These are phyloP conservation scores for Pantherophis alleghaniensis DNA, from an alignment of 2,797 vertebrate genomes.

Conservation along the genomic window DNA sequence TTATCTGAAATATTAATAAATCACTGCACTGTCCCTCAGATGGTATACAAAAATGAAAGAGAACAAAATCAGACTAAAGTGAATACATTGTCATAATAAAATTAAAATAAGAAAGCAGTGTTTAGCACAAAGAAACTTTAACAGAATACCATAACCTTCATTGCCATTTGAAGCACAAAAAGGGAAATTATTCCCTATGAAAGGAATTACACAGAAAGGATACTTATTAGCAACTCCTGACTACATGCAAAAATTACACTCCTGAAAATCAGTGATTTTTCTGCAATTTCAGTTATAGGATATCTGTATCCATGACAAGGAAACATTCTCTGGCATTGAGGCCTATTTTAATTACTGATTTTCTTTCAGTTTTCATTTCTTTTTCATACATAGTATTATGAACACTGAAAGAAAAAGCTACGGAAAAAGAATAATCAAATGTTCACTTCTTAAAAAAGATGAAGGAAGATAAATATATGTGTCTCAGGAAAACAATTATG, in stretches of 20 bases:
- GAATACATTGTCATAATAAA: not conserved
- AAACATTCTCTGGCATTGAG: not conserved
- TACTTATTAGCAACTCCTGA: not conserved
- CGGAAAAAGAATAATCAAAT: not conserved
- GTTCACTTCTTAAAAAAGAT: not conserved
- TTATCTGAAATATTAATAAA: not conserved
- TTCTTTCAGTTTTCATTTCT: not conserved
- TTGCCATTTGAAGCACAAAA: not conserved
- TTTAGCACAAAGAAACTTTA: not conserved
- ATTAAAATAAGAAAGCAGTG: not conserved
- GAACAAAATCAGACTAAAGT: not conserved
- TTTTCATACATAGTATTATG: not conserved
- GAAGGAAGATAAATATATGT: not conserved
- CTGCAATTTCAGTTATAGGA: not conserved
- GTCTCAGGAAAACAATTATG: not conserved
- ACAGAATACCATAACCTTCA: not conserved
- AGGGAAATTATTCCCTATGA: not conserved
- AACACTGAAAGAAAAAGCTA: not conserved
- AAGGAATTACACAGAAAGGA: not conserved
- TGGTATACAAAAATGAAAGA: not conserved
- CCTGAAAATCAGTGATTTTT: not conserved
- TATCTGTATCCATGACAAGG: not conserved
- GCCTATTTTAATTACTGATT: not conserved
- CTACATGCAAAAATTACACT: not conserved
- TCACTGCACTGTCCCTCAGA: too few relatives aligned